Evolutionary conservation across 2,888 invertebrate species (phyloP).

Genomic region (Oscheius sp.): DNA sequence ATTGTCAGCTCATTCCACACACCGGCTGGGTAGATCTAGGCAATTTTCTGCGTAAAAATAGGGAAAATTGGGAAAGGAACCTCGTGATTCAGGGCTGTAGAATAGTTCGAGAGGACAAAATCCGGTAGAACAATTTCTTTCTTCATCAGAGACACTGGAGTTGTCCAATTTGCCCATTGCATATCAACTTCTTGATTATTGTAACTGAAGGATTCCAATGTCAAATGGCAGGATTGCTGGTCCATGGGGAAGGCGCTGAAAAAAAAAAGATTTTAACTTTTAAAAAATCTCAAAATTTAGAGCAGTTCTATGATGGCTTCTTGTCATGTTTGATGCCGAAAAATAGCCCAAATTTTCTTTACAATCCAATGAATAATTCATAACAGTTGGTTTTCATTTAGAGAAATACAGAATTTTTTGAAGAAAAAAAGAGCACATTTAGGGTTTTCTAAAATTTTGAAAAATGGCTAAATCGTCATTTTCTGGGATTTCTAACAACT

Average conservation of each 20-base stretch:
- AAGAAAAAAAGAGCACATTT: no score
- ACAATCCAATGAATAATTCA: no score
- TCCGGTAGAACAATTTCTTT: slow-evolving; percentile 71
- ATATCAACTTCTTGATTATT: slow-evolving; percentile 68
- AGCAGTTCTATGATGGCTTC: no score
- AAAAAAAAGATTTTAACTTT: neutral
- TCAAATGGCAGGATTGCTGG: slow-evolving; percentile 67
- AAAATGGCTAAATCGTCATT: no score
- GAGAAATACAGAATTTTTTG: no score
- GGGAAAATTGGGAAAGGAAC: slow-evolving; percentile 29
- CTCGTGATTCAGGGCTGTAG: slow-evolving; percentile 63
- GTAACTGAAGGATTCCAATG: slow-evolving; percentile 71
- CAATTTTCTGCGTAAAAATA: no score
- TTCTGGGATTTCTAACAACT: no score
- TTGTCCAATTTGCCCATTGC: slow-evolving; percentile 67
- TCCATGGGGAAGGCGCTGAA: slow-evolving; percentile 70
- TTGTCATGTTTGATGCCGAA: no score
- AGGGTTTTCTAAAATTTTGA: no score
- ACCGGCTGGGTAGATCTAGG: slow-evolving; percentile 69
- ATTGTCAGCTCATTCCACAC: slow-evolving; percentile 72
- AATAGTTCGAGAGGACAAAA: slow-evolving; percentile 66
- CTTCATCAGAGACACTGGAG: slow-evolving; percentile 61
- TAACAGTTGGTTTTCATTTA: no score
- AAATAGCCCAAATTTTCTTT: no score
- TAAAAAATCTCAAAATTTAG: no score